Evolutionary conservation across 2,113 vertebrate species (phyloP).

Genomic region (Lophochroa leadbeateri): DNA sequence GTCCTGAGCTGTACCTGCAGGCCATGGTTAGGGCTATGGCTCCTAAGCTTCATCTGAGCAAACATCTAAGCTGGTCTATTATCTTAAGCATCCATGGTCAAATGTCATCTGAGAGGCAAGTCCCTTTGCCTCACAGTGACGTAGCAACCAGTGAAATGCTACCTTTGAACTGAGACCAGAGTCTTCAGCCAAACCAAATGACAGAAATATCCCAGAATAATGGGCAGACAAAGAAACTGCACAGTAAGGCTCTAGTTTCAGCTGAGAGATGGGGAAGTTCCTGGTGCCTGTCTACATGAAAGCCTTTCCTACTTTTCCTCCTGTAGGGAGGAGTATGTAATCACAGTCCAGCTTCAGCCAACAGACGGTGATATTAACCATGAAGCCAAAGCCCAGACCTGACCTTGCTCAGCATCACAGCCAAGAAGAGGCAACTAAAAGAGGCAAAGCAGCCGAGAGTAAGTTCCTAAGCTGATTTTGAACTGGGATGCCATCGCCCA

Average conservation of each 20-base stretch:
- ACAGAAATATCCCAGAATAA: neutral
- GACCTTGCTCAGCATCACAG: neutral
- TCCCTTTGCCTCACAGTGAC: neutral
- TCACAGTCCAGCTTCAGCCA: neutral
- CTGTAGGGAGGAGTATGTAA: accelerated
- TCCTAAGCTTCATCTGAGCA: neutral
- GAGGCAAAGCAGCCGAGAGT: neutral
- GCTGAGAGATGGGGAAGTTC: neutral
- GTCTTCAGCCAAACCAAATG: neutral
- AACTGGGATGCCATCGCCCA: neutral
- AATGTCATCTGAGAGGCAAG: neutral
- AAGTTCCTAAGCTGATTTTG: neutral
- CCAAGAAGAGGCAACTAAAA: neutral
- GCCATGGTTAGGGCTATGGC: neutral
- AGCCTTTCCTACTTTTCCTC: neutral
- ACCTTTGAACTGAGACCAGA: neutral
- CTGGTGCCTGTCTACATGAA: neutral
- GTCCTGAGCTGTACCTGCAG: neutral
- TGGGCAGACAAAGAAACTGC: neutral
- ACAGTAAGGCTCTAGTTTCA: neutral
- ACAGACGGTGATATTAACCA: neutral
- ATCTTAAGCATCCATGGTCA: neutral
- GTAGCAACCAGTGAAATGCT: neutral
- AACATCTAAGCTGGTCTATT: neutral
- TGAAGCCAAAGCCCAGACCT: neutral